Conservation (phyloP, 2,113 vertebrate species). For the Pterocles orientalis region DNA sequence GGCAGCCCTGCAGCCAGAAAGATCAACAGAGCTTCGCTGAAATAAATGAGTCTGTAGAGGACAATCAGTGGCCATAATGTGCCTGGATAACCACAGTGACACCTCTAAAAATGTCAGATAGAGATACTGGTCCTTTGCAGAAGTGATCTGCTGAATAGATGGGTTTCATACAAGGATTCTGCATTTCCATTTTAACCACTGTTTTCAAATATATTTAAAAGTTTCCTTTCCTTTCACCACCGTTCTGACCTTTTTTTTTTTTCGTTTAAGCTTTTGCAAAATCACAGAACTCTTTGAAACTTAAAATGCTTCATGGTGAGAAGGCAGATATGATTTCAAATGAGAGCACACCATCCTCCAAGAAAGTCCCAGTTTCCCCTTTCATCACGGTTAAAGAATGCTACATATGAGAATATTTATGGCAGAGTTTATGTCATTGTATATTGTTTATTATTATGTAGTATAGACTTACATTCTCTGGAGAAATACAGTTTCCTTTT, state of each 20-base stretch:
- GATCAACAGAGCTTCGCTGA: background rate
- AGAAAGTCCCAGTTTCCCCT: background rate
- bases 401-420: background rate
- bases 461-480: background rate
- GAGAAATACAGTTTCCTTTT: conserved; percentile 35
- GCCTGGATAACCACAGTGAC: conserved; percentile 16
- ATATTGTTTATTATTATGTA: conserved; percentile 16
- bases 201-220: background rate
- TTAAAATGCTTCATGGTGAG: background rate
- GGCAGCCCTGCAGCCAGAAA: background rate
- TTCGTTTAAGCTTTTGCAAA: conserved; percentile 26
- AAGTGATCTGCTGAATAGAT: background rate
- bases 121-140: conserved; percentile 1
- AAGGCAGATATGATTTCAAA: conserved; percentile 44
- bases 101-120: conserved; percentile 32
- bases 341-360: background rate
- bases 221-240: background rate
- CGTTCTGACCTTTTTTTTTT: background rate
- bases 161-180: background rate
- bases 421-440: background rate
- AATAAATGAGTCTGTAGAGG: conserved; percentile 35
- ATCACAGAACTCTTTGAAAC: conserved; percentile 31
- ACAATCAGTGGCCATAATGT: conserved; percentile 4
- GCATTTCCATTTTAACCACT: conserved; percentile 18
- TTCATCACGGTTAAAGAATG: background rate